These are phyloP conservation scores for Pristionchus mayeri DNA, from an alignment of 2,888 invertebrate species.

Conservation along the genomic window DNA sequence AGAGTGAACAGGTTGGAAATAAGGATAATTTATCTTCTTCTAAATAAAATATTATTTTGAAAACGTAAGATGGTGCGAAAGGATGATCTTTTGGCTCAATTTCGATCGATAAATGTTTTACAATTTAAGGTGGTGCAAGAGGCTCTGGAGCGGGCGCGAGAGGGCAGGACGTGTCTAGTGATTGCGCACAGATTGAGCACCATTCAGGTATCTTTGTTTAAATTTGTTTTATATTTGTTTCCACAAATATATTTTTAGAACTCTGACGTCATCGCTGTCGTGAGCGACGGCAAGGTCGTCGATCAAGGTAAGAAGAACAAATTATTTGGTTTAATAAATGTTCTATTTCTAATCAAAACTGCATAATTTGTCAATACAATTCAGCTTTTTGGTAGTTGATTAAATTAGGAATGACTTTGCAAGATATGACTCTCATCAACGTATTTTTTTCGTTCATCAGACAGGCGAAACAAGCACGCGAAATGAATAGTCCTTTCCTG, in stretches of 20 bases:
- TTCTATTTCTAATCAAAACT: no score
- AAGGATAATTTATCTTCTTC: neutral
- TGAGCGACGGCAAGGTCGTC: conserved; percentile 59
- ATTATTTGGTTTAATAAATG: no score
- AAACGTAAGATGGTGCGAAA: neutral
- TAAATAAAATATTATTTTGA: neutral
- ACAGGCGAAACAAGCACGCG: neutral
- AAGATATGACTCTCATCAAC: neutral
- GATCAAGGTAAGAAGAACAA: conserved; percentile 56
- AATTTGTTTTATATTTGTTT: no score
- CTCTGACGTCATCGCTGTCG: conserved; percentile 59
- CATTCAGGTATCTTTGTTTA: conserved; percentile 63
- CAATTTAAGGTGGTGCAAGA: conserved; percentile 88
- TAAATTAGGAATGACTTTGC: no score
- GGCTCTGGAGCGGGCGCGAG: conserved; percentile 87
- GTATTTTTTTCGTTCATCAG: neutral
- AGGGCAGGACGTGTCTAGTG: conserved; percentile 77
- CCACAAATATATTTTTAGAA: conserved; percentile 3
- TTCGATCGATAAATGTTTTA: no score
- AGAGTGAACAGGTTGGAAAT: conserved; percentile 65
- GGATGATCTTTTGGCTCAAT: no score
- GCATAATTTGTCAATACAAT: no score
- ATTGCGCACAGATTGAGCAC: conserved; percentile 74
- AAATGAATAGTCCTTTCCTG: neutral
- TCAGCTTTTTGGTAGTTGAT: no score